Evolutionary conservation across 1,140 invertebrate species (phyloP), one percentile per base, ranked within the genome.

Genomic region (Drosophila lini): DNA sequence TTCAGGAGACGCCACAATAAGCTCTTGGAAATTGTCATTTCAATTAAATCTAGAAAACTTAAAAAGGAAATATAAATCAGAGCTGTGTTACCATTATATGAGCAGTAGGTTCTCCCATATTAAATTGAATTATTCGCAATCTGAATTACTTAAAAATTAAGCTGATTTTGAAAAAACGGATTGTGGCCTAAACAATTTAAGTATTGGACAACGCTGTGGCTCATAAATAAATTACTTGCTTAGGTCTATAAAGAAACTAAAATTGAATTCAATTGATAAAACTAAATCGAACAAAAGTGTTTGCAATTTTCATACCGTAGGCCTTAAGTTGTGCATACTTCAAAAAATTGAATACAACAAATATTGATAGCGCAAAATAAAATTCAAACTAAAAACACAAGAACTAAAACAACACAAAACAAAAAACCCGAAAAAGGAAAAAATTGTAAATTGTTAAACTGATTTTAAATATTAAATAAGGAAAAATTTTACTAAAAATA

Each of bases 391-490:
- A 56, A 44, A 57, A 59, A 47, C 45, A 41, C 22, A 40, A 70
- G 59, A 78, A 59, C 74, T 47, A 65, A 25, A 53, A 22, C 13
- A 32, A 15, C 25, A 48, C 52, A 69, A 62, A 32, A 52, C 52
- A 52, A 13, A 8, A 19, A 34, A 11, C 10, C 41, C 10, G 3
- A 32, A 32, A 71, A 67, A 61, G 25, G 48, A 69, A 64, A 16
- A 59, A 53, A 81, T 88, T 86, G 83, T 88, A 88, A 89, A 80
- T 86, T 88, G 83, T 89, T 88, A 88, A 88, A 88, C 83, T 88
- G 83, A 88, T 88, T 88, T 88, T 88, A 88, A 86, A 86, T 80
- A 88, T 74, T 74, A 55, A 68, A 53, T 89, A 88, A 88, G 80
- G 52, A 48, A 34, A 52, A 88, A 88, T 88, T 88, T 88, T 88